Conservation (phyloP, 2,888 invertebrate species). For the Watsonalla binaria region DNA sequence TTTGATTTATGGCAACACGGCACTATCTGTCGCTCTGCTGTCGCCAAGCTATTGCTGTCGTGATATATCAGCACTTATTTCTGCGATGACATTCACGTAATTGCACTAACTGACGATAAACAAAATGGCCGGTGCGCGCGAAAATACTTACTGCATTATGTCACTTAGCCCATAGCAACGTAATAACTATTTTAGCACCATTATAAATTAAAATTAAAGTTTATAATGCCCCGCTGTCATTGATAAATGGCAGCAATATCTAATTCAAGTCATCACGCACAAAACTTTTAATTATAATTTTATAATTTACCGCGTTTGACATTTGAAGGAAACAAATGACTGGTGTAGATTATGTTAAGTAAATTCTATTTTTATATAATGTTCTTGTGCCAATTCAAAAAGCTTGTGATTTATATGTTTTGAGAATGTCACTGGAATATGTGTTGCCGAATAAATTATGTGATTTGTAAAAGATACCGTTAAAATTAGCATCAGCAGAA, state of each 20-base stretch:
- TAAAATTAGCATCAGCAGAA: neutral
- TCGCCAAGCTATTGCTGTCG: conserved; percentile 4
- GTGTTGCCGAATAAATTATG: neutral
- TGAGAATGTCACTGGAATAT: neutral
- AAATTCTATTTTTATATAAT: neutral
- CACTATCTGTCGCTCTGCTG: conserved; percentile 26
- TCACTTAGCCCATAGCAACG: conserved; percentile 2
- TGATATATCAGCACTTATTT: conserved; percentile 40
- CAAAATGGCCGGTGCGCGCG: conserved; percentile 4
- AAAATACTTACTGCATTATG: conserved; percentile 8
- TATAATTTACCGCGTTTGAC: neutral
- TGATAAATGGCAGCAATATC: neutral
- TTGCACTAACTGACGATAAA: conserved; percentile 20
- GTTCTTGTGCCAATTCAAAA: neutral
- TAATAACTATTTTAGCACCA: neutral
- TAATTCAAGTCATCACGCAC: neutral
- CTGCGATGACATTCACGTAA: conserved; percentile 22
- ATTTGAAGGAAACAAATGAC: neutral
- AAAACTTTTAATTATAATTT: neutral
- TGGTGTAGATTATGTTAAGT: neutral
- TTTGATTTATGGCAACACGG: conserved; percentile 46
- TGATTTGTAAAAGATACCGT: neutral
- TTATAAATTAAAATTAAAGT: neutral
- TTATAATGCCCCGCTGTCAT: neutral
- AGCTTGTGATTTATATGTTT: neutral